A percentile compares a stretch with the other conserved stretches of the same genome.
Conservation (phyloP, 2,888 invertebrate species). For the Zhuqinia jingwanae region DNA sequence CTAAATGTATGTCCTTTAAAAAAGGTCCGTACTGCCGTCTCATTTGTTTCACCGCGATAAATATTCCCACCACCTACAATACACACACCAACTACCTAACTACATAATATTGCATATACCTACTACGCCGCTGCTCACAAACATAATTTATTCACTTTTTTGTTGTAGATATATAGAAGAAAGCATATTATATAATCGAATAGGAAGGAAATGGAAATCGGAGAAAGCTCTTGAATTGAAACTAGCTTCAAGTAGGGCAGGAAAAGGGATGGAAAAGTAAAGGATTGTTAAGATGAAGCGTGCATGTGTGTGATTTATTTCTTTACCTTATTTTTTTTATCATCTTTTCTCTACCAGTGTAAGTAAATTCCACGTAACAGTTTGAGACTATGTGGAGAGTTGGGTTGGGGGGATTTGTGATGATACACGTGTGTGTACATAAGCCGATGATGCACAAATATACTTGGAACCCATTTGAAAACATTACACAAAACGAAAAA, state of each 20-base stretch:
- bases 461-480: neutral
- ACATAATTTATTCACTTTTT: slow-evolving; percentile 53
- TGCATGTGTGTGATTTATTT: slow-evolving; percentile 64
- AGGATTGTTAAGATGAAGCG: slow-evolving; percentile 61
- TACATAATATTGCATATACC: too few relatives aligned
- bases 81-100: slow-evolving; percentile 4
- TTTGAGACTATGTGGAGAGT: neutral
- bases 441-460: neutral
- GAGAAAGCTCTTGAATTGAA: slow-evolving; percentile 67
- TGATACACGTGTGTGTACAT: slow-evolving; percentile 12
- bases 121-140: too few relatives aligned
- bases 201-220: slow-evolving; percentile 63
- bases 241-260: slow-evolving; percentile 1
- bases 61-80: neutral
- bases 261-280: slow-evolving; percentile 45
- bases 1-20: slow-evolving; percentile 10
- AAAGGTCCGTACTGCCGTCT: slow-evolving; percentile 27
- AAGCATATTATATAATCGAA: slow-evolving; percentile 25
- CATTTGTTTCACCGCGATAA: slow-evolving; percentile 36
- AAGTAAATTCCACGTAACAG: neutral
- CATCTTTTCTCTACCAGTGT: slow-evolving; percentile 36
- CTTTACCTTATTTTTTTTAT: slow-evolving; percentile 66
- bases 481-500: too few relatives aligned
- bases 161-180: neutral
- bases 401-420: neutral